Conservation (phyloP, 2,888 invertebrate genomes). For the Ennomos fuscantarius region DNA sequence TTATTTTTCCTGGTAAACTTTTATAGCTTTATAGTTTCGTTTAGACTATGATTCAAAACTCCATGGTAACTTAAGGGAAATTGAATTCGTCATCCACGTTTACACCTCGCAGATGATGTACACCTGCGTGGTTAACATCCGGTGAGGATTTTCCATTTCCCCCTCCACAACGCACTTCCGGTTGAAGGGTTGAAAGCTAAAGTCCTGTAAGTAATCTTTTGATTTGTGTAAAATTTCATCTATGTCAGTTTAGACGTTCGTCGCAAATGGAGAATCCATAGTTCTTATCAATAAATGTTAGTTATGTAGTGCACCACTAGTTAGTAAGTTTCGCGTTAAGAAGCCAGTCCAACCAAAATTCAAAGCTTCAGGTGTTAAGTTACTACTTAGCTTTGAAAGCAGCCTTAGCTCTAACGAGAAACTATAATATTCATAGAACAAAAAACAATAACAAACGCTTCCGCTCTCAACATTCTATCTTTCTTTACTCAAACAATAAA, state of each 20-base stretch:
- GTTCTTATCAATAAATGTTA: no score
- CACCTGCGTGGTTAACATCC: slow-evolving; percentile 69
- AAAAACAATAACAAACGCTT: neutral
- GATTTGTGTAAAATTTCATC: no score
- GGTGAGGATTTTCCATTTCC: slow-evolving; percentile 71
- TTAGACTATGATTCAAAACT: neutral
- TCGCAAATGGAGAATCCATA: no score
- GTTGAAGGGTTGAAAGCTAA: slow-evolving; percentile 40
- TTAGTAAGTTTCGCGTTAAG: neutral
- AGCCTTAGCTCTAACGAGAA: no score
- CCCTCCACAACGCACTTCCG: slow-evolving; percentile 58
- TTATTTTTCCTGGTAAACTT: no score
- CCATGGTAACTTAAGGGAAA: slow-evolving; percentile 34
- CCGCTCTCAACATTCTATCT: slow-evolving; percentile 6
- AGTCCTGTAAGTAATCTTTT: no score
- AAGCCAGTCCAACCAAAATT: no score
- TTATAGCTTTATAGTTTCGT: neutral
- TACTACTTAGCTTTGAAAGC: no score
- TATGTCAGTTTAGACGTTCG: no score
- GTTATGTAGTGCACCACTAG: no score
- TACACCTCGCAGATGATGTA: slow-evolving; percentile 48
- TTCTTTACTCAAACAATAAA: slow-evolving; percentile 6
- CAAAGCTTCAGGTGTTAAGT: no score
- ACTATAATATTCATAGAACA: slow-evolving; percentile 7
- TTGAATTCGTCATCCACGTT: slow-evolving; percentile 51